These are phyloP conservation scores for Silurus lanzhouensis DNA, from an alignment of 2,797 vertebrate species.

Conservation along the genomic window DNA sequence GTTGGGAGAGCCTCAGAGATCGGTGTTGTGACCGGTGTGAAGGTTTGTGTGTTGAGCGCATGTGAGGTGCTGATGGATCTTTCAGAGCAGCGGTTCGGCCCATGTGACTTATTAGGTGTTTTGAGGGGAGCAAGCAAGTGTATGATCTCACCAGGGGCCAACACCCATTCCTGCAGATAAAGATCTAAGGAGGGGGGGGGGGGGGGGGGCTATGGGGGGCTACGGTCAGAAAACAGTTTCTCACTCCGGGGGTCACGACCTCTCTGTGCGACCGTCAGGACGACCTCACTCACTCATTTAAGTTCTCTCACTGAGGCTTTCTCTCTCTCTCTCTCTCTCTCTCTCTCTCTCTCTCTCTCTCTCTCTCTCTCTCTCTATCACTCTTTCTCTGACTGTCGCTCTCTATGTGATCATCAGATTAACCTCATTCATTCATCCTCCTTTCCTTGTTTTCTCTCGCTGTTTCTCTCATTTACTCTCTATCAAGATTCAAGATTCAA, in stretches of 20 bases:
- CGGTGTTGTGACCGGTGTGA: too few species aligned
- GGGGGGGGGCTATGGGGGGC: conserved; percentile 61
- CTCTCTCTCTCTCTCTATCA: not conserved
- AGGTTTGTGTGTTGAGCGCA: not conserved
- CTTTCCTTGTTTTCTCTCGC: not conserved
- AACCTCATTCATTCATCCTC: not conserved
- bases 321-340: not conserved
- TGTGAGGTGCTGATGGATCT: conserved; percentile 17
- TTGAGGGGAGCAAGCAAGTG: conserved; percentile 23
- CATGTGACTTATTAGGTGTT: conserved; percentile 50
- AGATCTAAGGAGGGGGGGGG: conserved; percentile 56
- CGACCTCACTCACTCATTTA: conserved; percentile 7
- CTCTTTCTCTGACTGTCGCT: not conserved
- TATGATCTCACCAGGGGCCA: conserved; percentile 42
- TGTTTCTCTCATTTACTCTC: conserved; percentile 29
- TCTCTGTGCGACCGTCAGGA: conserved; percentile 39
- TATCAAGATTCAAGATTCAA: not conserved
- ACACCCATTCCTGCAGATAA: conserved; percentile 52
- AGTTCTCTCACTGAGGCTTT: too few species aligned
- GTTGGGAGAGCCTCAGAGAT: too few species aligned
- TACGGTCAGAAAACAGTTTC: conserved; percentile 55
- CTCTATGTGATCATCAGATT: not conserved
- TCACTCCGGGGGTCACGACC: conserved; percentile 39
- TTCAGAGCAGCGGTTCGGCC: conserved; percentile 19
- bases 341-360: not conserved